phyloP scores from a whole-genome alignment of 2,888 invertebrate genomes.

The Cataglyphis albicans region DNA sequence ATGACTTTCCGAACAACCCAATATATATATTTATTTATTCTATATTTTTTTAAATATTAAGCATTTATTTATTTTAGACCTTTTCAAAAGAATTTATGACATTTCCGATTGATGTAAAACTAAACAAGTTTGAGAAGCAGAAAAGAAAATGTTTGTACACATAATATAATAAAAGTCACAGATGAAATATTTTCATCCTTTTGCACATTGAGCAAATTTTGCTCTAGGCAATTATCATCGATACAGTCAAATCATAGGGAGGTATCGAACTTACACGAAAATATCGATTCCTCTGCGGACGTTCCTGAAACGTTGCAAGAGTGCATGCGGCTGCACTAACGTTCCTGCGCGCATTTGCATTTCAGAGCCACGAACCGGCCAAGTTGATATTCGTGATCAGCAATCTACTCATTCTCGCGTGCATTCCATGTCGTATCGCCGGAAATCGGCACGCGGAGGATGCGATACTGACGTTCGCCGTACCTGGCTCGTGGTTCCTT shows the following conservation, averaged over 20 bases:
- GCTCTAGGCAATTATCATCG: conserved; percentile 7
- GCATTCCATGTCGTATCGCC: conserved; percentile 94
- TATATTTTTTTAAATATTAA: background rate
- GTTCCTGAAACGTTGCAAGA: conserved; percentile 55
- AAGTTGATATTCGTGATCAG: conserved; percentile 97
- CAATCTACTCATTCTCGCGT: conserved; percentile 95
- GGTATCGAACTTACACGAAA: conserved; percentile 52
- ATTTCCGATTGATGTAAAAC: background rate
- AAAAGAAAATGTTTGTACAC: background rate
- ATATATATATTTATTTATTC: background rate
- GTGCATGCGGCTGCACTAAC: conserved; percentile 60
- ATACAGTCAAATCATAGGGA: conserved; percentile 7
- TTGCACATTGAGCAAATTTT: conserved; percentile 1
- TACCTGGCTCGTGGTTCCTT: conserved; percentile 98
- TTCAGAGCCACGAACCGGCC: conserved; percentile 96
- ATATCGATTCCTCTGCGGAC: conserved; percentile 66
- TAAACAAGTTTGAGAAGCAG: background rate
- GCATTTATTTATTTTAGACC: background rate
- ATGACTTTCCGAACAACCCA: no score
- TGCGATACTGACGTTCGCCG: conserved; percentile 95
- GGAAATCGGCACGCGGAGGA: conserved; percentile 94
- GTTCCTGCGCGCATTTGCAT: conserved; percentile 75
- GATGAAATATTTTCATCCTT: background rate
- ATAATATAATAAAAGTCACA: background rate
- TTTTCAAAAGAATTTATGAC: background rate